Evolutionary conservation across 2,888 invertebrate species (phyloP).

Genomic region (Xanthostigma xanthostigma): DNA sequence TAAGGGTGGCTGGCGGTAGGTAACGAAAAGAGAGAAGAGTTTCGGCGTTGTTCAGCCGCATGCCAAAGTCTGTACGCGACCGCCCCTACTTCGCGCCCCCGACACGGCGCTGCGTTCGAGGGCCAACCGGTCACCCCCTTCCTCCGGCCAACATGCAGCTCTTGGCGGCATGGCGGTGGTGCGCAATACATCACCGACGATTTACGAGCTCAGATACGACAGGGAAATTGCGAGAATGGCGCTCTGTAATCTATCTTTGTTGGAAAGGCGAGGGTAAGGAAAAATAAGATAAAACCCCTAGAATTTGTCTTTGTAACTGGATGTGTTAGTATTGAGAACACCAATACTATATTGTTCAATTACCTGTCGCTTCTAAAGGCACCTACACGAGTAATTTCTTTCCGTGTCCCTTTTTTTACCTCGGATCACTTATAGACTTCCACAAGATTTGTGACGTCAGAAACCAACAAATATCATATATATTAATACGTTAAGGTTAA

Average conservation of each 20-base stretch:
- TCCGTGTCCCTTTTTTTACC: too few species aligned
- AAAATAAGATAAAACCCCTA: constrained; percentile 32
- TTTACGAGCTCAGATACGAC: constrained; percentile 83
- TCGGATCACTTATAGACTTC: too few species aligned
- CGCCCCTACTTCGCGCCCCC: constrained; percentile 4
- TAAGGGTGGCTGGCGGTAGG: too few species aligned
- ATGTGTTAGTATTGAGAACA: constrained; percentile 22
- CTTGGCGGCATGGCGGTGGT: constrained; percentile 32
- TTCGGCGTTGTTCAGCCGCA: background rate
- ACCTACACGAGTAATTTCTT: too few species aligned
- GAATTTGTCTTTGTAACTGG: constrained; percentile 25
- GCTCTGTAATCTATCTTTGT: constrained; percentile 75
- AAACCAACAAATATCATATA: too few species aligned
- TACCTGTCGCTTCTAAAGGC: constrained; percentile 17
- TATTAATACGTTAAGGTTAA: too few species aligned
- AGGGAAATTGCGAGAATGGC: constrained; percentile 88
- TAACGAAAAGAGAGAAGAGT: too few species aligned
- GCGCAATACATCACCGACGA: constrained; percentile 69
- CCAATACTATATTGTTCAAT: constrained; percentile 27
- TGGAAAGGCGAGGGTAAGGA: constrained; percentile 38
- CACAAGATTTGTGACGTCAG: too few species aligned
- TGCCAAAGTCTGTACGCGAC: background rate
- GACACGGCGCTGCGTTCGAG: constrained; percentile 12
- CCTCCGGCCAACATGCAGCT: constrained; percentile 6
- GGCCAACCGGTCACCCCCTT: constrained; percentile 9